Conservation (phyloP, 2,888 invertebrate species). For the Chaitophorus viminalis region DNA sequence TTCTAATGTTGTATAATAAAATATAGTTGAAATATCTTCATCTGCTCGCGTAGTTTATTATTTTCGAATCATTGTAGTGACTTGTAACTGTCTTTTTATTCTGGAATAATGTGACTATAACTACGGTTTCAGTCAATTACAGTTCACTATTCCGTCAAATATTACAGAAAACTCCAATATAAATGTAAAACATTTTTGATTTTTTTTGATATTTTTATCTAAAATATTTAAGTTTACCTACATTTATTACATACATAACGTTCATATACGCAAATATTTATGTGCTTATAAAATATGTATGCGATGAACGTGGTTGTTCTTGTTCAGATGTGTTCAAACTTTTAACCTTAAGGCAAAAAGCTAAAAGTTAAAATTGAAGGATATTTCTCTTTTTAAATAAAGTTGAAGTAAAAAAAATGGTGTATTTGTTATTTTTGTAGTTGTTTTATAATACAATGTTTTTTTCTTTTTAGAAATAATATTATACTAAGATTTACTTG, state of each 20-base stretch:
- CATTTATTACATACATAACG: background rate
- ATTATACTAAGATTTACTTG: background rate
- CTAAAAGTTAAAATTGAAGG: background rate
- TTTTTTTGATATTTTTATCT: background rate
- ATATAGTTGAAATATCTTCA: too few species aligned
- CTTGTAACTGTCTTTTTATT: too few species aligned
- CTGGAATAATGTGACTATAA: too few species aligned
- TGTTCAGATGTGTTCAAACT: conserved; percentile 3
- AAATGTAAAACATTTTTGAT: background rate
- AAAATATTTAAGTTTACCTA: background rate
- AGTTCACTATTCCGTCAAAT: background rate
- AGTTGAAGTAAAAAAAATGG: background rate
- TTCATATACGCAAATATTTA: background rate
- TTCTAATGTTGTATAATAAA: too few species aligned
- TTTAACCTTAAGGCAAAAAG: background rate
- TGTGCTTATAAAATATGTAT: background rate
- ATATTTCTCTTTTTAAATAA: background rate
- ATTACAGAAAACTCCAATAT: background rate
- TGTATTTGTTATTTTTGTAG: background rate
- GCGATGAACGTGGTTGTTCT: background rate
- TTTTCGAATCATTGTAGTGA: too few species aligned
- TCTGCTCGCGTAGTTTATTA: too few species aligned
- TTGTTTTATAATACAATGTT: background rate
- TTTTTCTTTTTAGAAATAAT: background rate
- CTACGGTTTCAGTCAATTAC: too few species aligned